These are phyloP conservation scores for Oxyura jamaicensis DNA, from an alignment of 2,113 vertebrate genomes.

Conservation along the genomic window DNA sequence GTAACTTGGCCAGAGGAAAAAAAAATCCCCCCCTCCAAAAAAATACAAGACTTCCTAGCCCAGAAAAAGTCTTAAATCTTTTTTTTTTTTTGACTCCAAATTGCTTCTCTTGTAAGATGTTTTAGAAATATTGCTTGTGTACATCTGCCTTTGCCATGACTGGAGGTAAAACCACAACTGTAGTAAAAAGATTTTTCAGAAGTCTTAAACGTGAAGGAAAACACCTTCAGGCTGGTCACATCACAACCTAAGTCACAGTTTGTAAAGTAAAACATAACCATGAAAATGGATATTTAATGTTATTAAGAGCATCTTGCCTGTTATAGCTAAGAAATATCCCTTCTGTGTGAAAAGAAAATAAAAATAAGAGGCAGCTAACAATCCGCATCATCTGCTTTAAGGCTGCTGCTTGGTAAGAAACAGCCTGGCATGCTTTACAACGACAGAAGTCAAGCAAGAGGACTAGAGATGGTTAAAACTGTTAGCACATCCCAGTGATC, in stretches of 20 bases:
- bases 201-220: background rate
- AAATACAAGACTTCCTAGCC: background rate
- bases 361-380: slow-evolving; percentile 51
- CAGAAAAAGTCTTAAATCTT: background rate
- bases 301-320: background rate
- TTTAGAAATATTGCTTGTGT: background rate
- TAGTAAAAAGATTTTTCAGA: background rate
- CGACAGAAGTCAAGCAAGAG: background rate
- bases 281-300: slow-evolving; percentile 39
- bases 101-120: background rate
- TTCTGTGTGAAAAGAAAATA: background rate
- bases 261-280: slow-evolving; percentile 34
- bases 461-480: background rate
- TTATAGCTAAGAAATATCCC: slow-evolving; percentile 12
- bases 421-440: background rate
- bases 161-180: background rate
- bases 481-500: background rate
- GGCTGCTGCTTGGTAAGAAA: slow-evolving; percentile 11
- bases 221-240: background rate
- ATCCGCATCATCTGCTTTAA: background rate
- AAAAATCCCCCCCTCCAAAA: background rate
- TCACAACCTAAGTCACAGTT: background rate
- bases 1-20: background rate
- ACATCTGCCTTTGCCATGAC: background rate
- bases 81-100: background rate